Conservation (phyloP, 2,888 invertebrate species). For the Amaurobius ferox region DNA sequence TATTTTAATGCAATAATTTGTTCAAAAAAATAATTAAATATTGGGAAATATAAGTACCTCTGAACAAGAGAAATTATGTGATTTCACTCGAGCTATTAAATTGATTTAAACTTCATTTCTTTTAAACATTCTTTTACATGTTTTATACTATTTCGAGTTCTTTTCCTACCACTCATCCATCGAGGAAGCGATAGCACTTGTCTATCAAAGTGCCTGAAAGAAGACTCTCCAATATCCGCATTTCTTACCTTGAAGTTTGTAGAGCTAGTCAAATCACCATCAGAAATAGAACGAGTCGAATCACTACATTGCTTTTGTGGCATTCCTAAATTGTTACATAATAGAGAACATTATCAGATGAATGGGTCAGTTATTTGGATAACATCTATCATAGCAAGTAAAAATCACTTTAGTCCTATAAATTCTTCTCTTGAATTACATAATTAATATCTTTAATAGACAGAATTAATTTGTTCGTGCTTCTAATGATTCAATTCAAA, state of each 20-base stretch:
- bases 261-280: constrained; percentile 56
- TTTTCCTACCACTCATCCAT: constrained; percentile 66
- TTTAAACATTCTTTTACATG: constrained; percentile 59
- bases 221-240: neutral
- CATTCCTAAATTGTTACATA: constrained; percentile 48
- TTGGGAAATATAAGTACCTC: too few species aligned
- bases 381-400: too few species aligned
- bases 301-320: constrained; percentile 37
- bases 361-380: too few species aligned
- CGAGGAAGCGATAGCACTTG: constrained; percentile 63
- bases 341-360: neutral
- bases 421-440: too few species aligned
- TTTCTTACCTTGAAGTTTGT: constrained; percentile 20
- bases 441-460: too few species aligned
- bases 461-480: too few species aligned
- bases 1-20: too few species aligned
- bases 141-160: constrained; percentile 34
- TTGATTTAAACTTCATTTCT: too few species aligned
- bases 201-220: constrained; percentile 28
- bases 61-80: too few species aligned
- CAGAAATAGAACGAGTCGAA: constrained; percentile 61
- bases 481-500: neutral
- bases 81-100: too few species aligned
- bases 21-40: too few species aligned
- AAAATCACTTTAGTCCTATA: too few species aligned